These are phyloP conservation scores for Conopomorpha cramerella DNA, from an alignment of 1,140 invertebrate genomes.

Conservation along the genomic window DNA sequence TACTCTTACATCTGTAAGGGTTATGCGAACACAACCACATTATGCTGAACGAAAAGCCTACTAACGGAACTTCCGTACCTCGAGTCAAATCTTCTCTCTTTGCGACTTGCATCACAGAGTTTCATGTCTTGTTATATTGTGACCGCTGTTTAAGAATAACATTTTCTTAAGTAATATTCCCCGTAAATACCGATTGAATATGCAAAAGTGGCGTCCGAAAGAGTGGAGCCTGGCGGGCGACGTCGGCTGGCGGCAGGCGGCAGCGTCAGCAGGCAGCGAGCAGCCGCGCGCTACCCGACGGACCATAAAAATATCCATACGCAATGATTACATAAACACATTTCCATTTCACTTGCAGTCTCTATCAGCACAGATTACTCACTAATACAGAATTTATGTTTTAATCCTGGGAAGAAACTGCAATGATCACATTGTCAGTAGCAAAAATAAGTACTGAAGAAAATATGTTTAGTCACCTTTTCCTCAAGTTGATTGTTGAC, in stretches of 20 bases:
- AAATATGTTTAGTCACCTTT: constrained; percentile 68
- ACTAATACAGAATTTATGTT: background rate
- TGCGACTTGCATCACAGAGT: constrained; percentile 22
- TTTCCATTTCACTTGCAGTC: constrained; percentile 53
- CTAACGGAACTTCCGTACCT: constrained; percentile 36
- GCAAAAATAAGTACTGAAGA: constrained; percentile 14
- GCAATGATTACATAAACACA: constrained; percentile 59
- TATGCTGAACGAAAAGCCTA: constrained; percentile 55
- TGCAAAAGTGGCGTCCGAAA: constrained; percentile 46
- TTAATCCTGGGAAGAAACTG: constrained; percentile 37
- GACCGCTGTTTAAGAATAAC: constrained; percentile 48
- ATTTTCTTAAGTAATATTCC: no score
- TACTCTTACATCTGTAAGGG: constrained; percentile 52
- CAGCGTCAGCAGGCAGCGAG: no score
- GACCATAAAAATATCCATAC: constrained; percentile 62
- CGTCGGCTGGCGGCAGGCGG: constrained; percentile 27
- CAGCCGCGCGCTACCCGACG: constrained; percentile 54
- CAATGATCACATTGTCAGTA: constrained; percentile 51
- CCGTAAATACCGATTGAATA: constrained; percentile 58
- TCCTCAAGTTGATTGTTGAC: constrained; percentile 98
- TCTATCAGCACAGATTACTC: constrained; percentile 19
- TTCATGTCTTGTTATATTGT: constrained; percentile 23
- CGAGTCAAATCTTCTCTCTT: constrained; percentile 48
- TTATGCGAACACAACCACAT: constrained; percentile 57
- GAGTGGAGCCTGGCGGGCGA: constrained; percentile 35